Percentiles rank a stretch among this genome's conserved stretches.
phyloP scores from a whole-genome alignment of 2,888 invertebrate species.

The Drosophila quinaria region DNA sequence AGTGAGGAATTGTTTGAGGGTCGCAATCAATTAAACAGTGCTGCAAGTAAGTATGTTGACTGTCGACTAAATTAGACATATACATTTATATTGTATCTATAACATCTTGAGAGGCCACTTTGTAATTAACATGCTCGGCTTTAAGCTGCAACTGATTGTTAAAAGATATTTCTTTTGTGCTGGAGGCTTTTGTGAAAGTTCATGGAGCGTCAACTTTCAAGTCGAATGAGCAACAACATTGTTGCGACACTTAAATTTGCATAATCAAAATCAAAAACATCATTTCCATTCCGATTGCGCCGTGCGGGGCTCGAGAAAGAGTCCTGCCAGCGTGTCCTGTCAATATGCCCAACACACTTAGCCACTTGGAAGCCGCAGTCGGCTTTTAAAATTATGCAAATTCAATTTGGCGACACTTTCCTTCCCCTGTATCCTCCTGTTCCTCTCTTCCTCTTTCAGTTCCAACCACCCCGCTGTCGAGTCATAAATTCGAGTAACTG shows the following conservation, averaged over 20 bases:
- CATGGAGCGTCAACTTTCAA: constrained; percentile 59
- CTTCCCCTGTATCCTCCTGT: not conserved
- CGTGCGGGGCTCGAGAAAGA: not conserved
- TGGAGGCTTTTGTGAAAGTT: constrained; percentile 11
- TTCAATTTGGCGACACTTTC: constrained; percentile 77
- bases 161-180: constrained; percentile 17
- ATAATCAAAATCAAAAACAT: constrained; percentile 84
- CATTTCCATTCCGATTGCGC: constrained; percentile 66
- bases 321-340: constrained; percentile 47
- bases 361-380: constrained; percentile 78
- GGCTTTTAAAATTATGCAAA: constrained; percentile 81
- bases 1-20: constrained; percentile 5
- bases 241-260: constrained; percentile 83
- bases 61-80: constrained; percentile 26
- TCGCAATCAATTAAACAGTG: constrained; percentile 37
- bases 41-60: constrained; percentile 1
- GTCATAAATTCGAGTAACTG: constrained; percentile 81
- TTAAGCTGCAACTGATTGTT: constrained; percentile 44
- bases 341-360: constrained; percentile 70
- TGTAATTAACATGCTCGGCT: constrained; percentile 65
- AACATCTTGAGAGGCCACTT: constrained; percentile 28
- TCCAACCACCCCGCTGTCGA: constrained; percentile 18
- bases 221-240: constrained; percentile 79
- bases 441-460: not conserved
- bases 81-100: constrained; percentile 3